Evolutionary conservation across 2,888 invertebrate species (phyloP).

Genomic region (Diplolepis rosae): DNA sequence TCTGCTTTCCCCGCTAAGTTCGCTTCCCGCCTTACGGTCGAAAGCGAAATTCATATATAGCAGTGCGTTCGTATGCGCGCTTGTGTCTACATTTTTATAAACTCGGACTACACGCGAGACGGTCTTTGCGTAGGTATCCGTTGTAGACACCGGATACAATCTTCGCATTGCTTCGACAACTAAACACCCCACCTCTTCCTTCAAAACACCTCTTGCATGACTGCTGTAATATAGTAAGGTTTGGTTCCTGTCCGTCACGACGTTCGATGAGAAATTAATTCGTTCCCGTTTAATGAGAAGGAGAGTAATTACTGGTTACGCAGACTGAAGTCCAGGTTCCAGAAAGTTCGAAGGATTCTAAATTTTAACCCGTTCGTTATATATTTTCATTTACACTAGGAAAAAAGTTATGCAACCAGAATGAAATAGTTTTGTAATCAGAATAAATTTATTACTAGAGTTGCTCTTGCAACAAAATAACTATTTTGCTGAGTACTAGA

Average conservation of each 20-base stretch:
- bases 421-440: no score
- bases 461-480: no score
- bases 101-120: constrained; percentile 44
- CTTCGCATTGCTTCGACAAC: constrained; percentile 42
- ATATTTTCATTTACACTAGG: no score
- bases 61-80: constrained; percentile 44
- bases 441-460: no score
- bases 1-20: constrained; percentile 69
- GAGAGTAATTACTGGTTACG: neutral
- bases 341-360: neutral
- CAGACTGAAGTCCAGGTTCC: neutral
- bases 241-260: constrained; percentile 8
- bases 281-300: constrained; percentile 14
- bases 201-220: constrained; percentile 47
- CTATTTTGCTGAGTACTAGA: no score
- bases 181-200: constrained; percentile 39
- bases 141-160: constrained; percentile 47
- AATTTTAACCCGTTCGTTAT: no score
- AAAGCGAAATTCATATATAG: constrained; percentile 69
- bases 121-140: constrained; percentile 42
- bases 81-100: constrained; percentile 51
- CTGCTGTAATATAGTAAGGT: constrained; percentile 35
- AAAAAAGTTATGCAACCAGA: no score
- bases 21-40: constrained; percentile 56
- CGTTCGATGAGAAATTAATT: constrained; percentile 10